Conservation (phyloP, 2,113 vertebrate genomes). For the Athene cunicularia region DNA sequence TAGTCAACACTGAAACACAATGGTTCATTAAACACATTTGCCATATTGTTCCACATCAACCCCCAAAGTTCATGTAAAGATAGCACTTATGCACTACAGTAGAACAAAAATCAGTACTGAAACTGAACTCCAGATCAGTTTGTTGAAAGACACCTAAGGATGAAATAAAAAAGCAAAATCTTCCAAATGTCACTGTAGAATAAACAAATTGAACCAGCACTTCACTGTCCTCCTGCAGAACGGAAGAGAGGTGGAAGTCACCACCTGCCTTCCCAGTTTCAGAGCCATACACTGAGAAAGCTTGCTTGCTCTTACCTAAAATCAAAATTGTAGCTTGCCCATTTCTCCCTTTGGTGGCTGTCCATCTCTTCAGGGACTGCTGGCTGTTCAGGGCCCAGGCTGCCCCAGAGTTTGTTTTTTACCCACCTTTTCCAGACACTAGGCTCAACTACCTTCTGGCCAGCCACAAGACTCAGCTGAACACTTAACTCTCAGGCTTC, state of each 20-base stretch:
- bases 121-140: background rate
- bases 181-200: background rate
- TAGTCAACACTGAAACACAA: background rate
- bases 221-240: background rate
- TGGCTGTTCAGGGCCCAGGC: background rate
- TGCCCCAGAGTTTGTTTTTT: background rate
- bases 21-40: background rate
- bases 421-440: background rate
- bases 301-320: background rate
- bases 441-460: background rate
- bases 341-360: background rate
- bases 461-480: background rate
- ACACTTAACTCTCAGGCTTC: background rate
- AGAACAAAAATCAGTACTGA: background rate
- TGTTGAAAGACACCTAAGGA: background rate
- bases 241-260: background rate
- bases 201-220: background rate
- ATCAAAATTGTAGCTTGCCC: background rate
- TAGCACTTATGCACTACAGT: background rate
- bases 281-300: background rate
- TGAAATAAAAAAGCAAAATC: background rate
- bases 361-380: accelerated
- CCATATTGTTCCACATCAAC: background rate
- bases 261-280: background rate
- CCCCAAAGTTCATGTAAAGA: background rate